Base-by-base conservation (phyloP, 1,140 invertebrate genomes). In the Latrodectus geometricus region DNA sequence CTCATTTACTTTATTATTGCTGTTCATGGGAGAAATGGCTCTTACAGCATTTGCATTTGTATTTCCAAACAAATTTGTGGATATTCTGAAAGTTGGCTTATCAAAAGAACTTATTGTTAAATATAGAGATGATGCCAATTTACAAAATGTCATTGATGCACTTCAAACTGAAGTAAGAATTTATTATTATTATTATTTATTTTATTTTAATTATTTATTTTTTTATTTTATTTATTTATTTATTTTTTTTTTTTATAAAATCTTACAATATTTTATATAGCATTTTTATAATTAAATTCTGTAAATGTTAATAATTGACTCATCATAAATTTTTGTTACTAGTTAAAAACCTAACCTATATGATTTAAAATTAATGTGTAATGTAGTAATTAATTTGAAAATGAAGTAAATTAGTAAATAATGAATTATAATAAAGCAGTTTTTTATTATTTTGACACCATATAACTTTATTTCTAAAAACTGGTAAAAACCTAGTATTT, bases 141-240 rank as follows among this genome's bases (percentile, higher is more conserved):
- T 97, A 74, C 95, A 97, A 90, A 97, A 97, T 92, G 94, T 97
- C 87, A 97, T 98, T 88, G 97, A 98, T 91, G 97, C 97, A 93
- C 95, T 96, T 21, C 97, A 98, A 91, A 95, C 96, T 92, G 95
- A 97, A 91, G 96, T 96, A 91, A 93, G 92, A 75, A 80, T 72
- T 17, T 68, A 12, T 69, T 17, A 69, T 9, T 69, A 69, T 69
- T 69, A 69, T 9, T 69, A 9, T 69, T 11, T 11, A 11, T 8
- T 21, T 69, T 9, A 69, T n/a, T 69, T 69, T 11, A 21, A 69
- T 11, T 11, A 8, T 69, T 8, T 9, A 8, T n/a, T 11, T 69
- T 69, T 69, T 69, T 8, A 8, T 69, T 9, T 69, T 9, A 11
- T 17, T 17, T n/a, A n/a, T 35, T 48, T 74, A 3, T 15, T 11